These are phyloP conservation scores for Arctocebus calabarensis DNA, from an alignment of 2,797 vertebrate species.

Conservation along the genomic window DNA sequence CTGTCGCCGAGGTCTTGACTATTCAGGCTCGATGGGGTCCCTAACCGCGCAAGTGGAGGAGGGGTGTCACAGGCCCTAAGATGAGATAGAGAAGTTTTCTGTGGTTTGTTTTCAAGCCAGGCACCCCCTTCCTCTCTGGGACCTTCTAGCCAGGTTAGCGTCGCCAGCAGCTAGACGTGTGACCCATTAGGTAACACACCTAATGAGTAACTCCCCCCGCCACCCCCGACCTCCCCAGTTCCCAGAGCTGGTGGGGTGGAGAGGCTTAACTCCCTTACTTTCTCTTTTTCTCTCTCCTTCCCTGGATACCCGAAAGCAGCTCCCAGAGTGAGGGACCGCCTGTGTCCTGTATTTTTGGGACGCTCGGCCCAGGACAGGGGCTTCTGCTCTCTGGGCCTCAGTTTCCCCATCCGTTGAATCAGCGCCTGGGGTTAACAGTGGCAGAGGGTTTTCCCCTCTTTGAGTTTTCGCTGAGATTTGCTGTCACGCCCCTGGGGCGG, in stretches of 20 bases:
- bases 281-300: background rate
- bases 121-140: background rate
- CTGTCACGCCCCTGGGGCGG: background rate
- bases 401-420: constrained; percentile 34
- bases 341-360: background rate
- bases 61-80: background rate
- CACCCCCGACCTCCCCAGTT: background rate
- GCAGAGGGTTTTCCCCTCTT: background rate
- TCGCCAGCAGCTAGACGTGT: constrained; percentile 24
- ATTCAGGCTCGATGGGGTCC: background rate
- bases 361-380: background rate
- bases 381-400: constrained; percentile 11
- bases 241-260: background rate
- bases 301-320: background rate
- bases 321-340: background rate
- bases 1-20: background rate
- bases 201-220: no score
- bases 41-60: background rate
- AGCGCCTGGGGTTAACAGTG: background rate
- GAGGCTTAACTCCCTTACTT: background rate
- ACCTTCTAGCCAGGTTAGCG: background rate
- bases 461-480: background rate
- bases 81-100: constrained; percentile 56
- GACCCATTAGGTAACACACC: no score
- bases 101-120: background rate